Percentiles rank a stretch among this genome's conserved stretches.
Conservation (phyloP, 2,797 vertebrate genomes). For the Pantherophis alleghaniensis region DNA sequence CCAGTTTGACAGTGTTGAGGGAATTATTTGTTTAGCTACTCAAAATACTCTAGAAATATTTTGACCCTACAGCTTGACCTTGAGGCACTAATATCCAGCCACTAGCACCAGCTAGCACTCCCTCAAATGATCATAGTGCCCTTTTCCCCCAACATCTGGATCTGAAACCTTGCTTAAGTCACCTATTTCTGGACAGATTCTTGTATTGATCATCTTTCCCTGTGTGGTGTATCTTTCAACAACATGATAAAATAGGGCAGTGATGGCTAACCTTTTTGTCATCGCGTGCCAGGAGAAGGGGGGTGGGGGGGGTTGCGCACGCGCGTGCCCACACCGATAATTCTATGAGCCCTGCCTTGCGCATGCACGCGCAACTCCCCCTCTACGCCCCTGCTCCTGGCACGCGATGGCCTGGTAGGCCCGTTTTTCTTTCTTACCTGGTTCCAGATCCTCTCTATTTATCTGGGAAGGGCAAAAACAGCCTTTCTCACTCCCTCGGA, state of each 20-base stretch:
- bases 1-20: no score
- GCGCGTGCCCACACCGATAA: no score
- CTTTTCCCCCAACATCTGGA: neutral
- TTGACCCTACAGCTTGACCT: neutral
- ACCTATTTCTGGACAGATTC: neutral
- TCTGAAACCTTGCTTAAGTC: neutral
- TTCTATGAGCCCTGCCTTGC: no score
- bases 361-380: no score
- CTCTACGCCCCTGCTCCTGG: no score
- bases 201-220: neutral
- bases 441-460: no score
- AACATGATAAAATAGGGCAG: neutral
- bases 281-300: no score
- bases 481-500: no score
- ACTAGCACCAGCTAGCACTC: neutral
- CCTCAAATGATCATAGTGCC: neutral
- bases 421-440: no score
- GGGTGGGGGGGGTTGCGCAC: rapidly evolving
- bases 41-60: neutral
- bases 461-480: no score
- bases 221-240: neutral
- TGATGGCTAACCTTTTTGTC: no score
- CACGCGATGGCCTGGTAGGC: no score
- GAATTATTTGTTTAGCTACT: neutral
- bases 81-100: neutral